Percentiles rank a stretch among this genome's conserved stretches.
Evolutionary conservation across 2,888 invertebrate genomes (phyloP).

Genomic region (Hypena proboscidalis): DNA sequence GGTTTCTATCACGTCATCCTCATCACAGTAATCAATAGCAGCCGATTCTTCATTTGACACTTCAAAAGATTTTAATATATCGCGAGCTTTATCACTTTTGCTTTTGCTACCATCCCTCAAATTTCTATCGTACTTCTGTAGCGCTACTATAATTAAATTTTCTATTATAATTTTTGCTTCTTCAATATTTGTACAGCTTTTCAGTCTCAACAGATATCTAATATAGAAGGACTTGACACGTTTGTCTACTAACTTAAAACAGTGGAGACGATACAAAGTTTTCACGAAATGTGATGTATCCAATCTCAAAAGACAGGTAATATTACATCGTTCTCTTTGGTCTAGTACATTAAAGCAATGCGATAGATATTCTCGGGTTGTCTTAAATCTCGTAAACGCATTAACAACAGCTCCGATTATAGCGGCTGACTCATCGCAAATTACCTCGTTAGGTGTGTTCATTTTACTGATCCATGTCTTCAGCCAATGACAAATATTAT

Average conservation of each 20-base stretch:
- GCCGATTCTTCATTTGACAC: slow-evolving; percentile 16
- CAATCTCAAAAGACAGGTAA: slow-evolving; percentile 13
- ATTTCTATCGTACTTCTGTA: slow-evolving; percentile 13
- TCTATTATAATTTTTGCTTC: slow-evolving; percentile 11
- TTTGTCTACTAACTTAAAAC: slow-evolving; percentile 15
- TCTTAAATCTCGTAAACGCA: slow-evolving; percentile 12
- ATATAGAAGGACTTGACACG: slow-evolving; percentile 15
- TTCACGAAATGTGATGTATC: slow-evolving; percentile 21
- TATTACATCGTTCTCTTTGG: neutral
- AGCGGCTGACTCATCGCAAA: slow-evolving; percentile 16
- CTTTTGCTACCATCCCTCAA: slow-evolving; percentile 6
- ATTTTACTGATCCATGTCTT: slow-evolving; percentile 10
- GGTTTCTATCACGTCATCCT: slow-evolving; percentile 12
- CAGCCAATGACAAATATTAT: slow-evolving; percentile 12
- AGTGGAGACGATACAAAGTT: slow-evolving; percentile 9
- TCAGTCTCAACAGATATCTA: slow-evolving; percentile 8
- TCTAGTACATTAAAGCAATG: slow-evolving; percentile 13
- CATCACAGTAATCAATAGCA: slow-evolving; percentile 5
- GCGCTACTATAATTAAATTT: slow-evolving; percentile 14
- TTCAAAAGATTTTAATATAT: too few species aligned
- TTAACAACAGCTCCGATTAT: slow-evolving; percentile 18
- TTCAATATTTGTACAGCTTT: slow-evolving; percentile 8
- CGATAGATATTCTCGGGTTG: slow-evolving; percentile 8
- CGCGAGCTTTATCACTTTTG: too few species aligned
- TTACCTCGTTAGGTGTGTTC: slow-evolving; percentile 10